Conservation (phyloP, 2,888 invertebrate species). For the Coecobrya sp. region DNA sequence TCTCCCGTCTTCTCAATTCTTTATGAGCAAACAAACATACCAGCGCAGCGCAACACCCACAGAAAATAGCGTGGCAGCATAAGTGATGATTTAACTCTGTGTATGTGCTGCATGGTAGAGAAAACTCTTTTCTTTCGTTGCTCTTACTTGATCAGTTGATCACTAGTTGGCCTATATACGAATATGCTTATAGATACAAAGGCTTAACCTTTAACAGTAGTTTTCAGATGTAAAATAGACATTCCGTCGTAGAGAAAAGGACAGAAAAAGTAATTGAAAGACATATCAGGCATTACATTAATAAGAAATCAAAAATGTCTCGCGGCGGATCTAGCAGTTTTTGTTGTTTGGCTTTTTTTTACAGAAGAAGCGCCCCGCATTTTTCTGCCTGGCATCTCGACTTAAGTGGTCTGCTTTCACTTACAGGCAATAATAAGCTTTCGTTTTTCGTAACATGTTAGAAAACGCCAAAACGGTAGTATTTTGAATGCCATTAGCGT, state of each 20-base stretch:
- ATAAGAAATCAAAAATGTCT: slow-evolving; percentile 66
- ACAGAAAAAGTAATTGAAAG: slow-evolving; percentile 56
- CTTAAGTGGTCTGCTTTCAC: not conserved
- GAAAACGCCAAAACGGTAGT: not conserved
- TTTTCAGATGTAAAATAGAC: slow-evolving; percentile 57
- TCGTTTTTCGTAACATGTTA: not conserved
- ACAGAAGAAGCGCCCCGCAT: not conserved
- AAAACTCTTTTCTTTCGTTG: not conserved
- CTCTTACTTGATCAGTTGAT: not conserved
- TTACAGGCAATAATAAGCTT: slow-evolving; percentile 1
- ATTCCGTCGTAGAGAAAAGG: not conserved
- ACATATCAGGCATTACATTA: slow-evolving; percentile 67
- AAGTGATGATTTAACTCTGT: not conserved
- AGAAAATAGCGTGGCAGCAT: not conserved
- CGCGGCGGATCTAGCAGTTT: not conserved
- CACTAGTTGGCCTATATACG: slow-evolving; percentile 6
- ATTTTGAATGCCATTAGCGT: slow-evolving; percentile 34
- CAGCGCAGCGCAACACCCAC: not conserved
- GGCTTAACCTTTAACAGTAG: not conserved
- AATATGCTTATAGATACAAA: not conserved
- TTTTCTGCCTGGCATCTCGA: slow-evolving; percentile 25
- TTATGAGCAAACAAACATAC: not conserved
- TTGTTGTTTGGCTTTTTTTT: slow-evolving; percentile 53
- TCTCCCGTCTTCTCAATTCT: slow-evolving; percentile 48
- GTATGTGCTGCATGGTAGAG: not conserved